phyloP scores from a whole-genome alignment of 2,797 vertebrate genomes.

The Hypotaenidia philippensis region DNA sequence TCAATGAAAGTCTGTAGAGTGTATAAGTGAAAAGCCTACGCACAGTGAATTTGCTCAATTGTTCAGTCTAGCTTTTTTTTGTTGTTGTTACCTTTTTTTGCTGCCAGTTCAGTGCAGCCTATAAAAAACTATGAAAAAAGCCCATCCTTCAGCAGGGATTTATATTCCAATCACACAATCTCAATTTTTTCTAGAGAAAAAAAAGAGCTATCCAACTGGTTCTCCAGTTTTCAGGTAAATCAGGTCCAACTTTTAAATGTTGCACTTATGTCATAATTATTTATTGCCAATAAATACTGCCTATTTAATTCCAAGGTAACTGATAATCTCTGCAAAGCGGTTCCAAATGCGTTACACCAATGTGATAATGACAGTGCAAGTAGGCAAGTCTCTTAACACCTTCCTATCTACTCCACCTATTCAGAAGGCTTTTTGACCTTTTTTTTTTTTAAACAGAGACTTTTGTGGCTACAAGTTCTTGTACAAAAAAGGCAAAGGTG shows the following conservation, averaged over 20 bases:
- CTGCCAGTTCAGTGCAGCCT: not conserved
- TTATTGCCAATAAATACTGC: not conserved
- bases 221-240: not conserved
- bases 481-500: not conserved
- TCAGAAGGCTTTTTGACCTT: not conserved
- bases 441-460: not conserved
- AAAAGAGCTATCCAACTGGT: not conserved
- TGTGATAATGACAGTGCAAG: conserved; percentile 24
- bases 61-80: not conserved
- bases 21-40: not conserved
- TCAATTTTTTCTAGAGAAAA: not conserved
- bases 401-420: not conserved
- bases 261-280: not conserved
- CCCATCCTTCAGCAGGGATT: not conserved
- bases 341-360: conserved; percentile 35
- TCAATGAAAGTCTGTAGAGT: not conserved
- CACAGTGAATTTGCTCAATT: not conserved
- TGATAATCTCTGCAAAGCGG: conserved; percentile 7
- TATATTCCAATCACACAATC: not conserved
- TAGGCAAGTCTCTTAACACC: not conserved
- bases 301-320: conserved; percentile 15
- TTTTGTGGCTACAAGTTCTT: not conserved
- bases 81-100: not conserved
- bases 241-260: not conserved
- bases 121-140: conserved; percentile 27